phyloP scores from a whole-genome alignment of 1,140 invertebrate genomes.

The Pseudomyrmex concolor region DNA sequence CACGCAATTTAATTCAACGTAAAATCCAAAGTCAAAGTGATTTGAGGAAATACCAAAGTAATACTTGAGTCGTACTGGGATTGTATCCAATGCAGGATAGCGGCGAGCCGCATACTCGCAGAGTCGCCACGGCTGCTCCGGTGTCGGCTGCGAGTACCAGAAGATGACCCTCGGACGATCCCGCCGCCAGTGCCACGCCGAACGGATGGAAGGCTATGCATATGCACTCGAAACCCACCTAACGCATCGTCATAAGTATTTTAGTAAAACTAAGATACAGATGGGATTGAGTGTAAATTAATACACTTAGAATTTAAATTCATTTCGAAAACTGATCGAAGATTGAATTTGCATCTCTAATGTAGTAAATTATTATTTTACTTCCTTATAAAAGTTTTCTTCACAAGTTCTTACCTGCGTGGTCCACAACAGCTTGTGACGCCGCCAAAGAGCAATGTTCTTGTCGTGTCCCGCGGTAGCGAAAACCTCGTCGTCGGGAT shows the following conservation, averaged over 20 bases:
- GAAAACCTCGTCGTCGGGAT: constrained; percentile 96
- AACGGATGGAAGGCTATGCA: constrained; percentile 95
- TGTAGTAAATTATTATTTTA: too few species aligned
- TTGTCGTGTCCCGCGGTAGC: constrained; percentile 97
- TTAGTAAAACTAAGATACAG: background rate
- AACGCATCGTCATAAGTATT: constrained; percentile 46
- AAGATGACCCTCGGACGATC: constrained; percentile 94
- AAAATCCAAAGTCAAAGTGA: background rate
- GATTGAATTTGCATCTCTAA: too few species aligned
- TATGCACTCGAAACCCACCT: constrained; percentile 92
- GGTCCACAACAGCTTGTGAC: constrained; percentile 94
- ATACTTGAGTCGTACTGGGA: constrained; percentile 88
- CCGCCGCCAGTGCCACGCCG: constrained; percentile 93
- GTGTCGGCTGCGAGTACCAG: constrained; percentile 93
- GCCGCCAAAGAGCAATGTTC: constrained; percentile 94
- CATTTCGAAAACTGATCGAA: too few species aligned
- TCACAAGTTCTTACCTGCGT: constrained; percentile 88
- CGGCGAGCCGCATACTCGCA: constrained; percentile 93
- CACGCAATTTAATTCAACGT: background rate
- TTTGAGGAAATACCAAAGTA: background rate
- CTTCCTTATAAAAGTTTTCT: too few species aligned
- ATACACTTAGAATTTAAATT: too few species aligned
- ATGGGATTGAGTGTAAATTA: too few species aligned
- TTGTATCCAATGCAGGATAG: constrained; percentile 94
- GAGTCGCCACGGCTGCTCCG: constrained; percentile 92